These are phyloP conservation scores for Magallana angulata DNA, from an alignment of 1,140 invertebrate species.

Conservation along the genomic window DNA sequence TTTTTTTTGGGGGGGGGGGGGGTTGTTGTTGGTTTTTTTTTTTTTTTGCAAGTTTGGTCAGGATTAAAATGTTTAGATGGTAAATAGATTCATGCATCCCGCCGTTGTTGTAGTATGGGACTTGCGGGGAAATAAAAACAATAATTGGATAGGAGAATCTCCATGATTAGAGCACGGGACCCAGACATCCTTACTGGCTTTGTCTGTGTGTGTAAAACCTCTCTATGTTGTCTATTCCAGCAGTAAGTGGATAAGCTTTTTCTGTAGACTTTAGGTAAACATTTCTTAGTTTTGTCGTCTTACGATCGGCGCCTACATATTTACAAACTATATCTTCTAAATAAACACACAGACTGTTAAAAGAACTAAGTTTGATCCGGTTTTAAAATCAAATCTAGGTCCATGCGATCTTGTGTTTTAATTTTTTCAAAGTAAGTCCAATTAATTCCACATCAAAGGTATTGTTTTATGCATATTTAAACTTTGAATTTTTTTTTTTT, in stretches of 20 bases:
- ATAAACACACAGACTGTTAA: slow-evolving; percentile 32
- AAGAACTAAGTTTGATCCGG: slow-evolving; percentile 22
- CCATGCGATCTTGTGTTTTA: slow-evolving; percentile 13
- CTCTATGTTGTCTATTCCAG: slow-evolving; percentile 38
- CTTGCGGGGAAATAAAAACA: slow-evolving; percentile 34
- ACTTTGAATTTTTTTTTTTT: background rate
- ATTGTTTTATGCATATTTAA: slow-evolving; percentile 8
- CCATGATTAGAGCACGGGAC: background rate
- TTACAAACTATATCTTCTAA: slow-evolving; percentile 41
- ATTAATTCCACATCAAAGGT: slow-evolving; percentile 16
- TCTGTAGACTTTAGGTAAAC: slow-evolving; percentile 34
- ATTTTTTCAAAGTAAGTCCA: background rate
- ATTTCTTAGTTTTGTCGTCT: slow-evolving; percentile 38
- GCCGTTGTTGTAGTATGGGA: background rate
- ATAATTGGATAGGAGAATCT: slow-evolving; percentile 24
- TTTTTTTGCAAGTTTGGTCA: background rate
- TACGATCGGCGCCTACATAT: slow-evolving; percentile 33
- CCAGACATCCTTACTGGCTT: slow-evolving; percentile 5
- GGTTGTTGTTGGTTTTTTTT: no score
- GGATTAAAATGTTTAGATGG: background rate
- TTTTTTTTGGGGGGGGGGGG: background rate
- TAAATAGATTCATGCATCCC: background rate
- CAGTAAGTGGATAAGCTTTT: slow-evolving; percentile 40
- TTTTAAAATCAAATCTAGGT: slow-evolving; percentile 30
- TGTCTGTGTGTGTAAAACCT: background rate